Evolutionary conservation across 1,140 invertebrate species (phyloP), one percentile per base, ranked within the genome.

Genomic region (Musca vetustissima): DNA sequence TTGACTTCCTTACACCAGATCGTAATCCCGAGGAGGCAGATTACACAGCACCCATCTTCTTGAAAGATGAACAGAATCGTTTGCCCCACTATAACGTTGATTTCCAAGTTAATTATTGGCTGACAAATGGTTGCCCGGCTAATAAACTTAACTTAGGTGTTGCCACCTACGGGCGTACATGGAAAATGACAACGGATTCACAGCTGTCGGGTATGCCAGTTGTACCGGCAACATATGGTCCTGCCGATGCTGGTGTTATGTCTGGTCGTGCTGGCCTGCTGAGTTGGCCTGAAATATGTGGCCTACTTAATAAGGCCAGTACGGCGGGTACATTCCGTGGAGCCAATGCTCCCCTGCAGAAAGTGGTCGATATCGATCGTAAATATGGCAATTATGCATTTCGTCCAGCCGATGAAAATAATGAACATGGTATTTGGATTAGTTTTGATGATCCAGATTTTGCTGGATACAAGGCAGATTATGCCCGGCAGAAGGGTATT

Each of bases 401-500:
- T 77, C 86, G 89, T 71, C 77, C 89, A 0, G 89, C 90, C 50
- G 88, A 92, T 68, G 85, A 89, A 4, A 86, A 84, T 13, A 88
- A 85, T 1, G 85, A 89, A 3, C 87, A 88, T 9, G 90, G 93
- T 9, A 86, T 95, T 49, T 98, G 95, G 95, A 90, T 96, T 0
- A 91, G 91, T 59, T 97, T 91, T 76, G 95, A 98, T 77, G 93
- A 97, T 81, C 88, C 90, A 0, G 90, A 94, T 67, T 95, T 93
- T 11, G 90, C 93, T 24, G 90, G 88, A 28, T 88, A 91, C 55
- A 97, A 97, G 75, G 91, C 92, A 0, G 78, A 84, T 2, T 96
- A 91, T 76, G 90, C 87, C 15, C 86, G 89, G 71, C 85, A 86
- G 1, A 91, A 90, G 74, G 88, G 88, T 15, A 87, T 93, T 0